A percentile compares a stretch with the other conserved stretches of the same genome.
phyloP scores from a whole-genome alignment of 2,888 invertebrate species.

The Leuctra nigra region DNA sequence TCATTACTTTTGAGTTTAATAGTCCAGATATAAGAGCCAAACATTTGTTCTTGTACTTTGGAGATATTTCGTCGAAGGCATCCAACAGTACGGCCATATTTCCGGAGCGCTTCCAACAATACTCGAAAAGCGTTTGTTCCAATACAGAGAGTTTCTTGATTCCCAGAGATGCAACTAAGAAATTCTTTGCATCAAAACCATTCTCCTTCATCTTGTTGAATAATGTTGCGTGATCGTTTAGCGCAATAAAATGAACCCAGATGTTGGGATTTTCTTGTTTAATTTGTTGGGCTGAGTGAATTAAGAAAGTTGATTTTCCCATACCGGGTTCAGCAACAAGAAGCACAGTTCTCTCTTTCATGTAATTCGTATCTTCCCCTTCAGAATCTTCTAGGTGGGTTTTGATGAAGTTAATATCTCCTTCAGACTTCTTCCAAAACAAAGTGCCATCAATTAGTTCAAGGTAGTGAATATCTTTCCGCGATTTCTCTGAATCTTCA shows the following conservation, averaged over 20 bases:
- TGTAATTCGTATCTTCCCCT: no score
- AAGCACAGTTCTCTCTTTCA: slow-evolving; percentile 11
- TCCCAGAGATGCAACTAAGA: not conserved
- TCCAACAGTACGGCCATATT: slow-evolving; percentile 9
- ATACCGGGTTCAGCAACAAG: slow-evolving; percentile 19
- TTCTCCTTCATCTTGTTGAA: not conserved
- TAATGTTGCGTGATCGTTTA: slow-evolving; percentile 5
- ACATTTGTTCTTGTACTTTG: slow-evolving; percentile 1
- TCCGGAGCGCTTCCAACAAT: slow-evolving; percentile 7
- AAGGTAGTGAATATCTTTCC: no score
- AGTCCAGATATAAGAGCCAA: not conserved
- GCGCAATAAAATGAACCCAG: not conserved
- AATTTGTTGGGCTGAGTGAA: not conserved
- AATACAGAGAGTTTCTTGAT: not conserved
- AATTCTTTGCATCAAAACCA: not conserved
- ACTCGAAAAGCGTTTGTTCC: not conserved
- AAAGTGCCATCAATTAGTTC: no score
- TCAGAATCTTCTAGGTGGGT: no score
- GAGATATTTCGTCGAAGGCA: slow-evolving; percentile 17
- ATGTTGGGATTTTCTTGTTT: not conserved
- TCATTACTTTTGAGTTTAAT: not conserved
- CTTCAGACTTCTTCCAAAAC: no score
- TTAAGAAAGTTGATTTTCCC: slow-evolving; percentile 14
- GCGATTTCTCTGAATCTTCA: no score
- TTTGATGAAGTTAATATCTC: no score